Conservation (phyloP, 1,140 invertebrate species). For the Oedothorax gibbosus region DNA sequence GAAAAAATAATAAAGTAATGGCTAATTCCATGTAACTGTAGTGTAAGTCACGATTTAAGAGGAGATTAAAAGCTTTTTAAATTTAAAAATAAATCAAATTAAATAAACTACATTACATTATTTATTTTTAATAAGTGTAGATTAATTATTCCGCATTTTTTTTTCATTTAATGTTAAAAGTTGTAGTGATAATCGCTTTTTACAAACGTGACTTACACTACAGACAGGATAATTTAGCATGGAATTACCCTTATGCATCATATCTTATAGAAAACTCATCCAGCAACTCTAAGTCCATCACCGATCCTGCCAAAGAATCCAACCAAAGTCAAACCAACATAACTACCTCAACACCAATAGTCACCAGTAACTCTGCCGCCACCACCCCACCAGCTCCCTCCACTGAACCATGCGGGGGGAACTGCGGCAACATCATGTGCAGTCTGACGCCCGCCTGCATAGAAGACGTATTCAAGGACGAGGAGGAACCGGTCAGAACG, state of each 20-base stretch:
- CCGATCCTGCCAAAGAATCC: conserved; percentile 39
- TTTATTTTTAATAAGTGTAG: too few species aligned
- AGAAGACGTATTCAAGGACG: conserved; percentile 26
- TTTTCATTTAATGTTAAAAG: too few species aligned
- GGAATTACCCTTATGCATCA: neutral
- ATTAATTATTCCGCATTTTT: too few species aligned
- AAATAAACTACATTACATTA: too few species aligned
- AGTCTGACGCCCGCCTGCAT: conserved; percentile 46
- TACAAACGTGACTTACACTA: too few species aligned
- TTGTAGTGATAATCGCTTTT: too few species aligned
- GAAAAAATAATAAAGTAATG: too few species aligned
- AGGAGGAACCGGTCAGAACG: neutral
- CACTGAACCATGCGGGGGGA: conserved; percentile 9
- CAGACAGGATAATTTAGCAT: too few species aligned
- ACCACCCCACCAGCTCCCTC: neutral
- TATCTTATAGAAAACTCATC: conserved; percentile 9
- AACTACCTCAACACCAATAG: neutral
- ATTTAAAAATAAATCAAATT: too few species aligned
- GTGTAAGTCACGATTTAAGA: too few species aligned
- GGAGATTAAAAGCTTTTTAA: too few species aligned
- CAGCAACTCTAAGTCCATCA: conserved; percentile 22
- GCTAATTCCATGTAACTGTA: too few species aligned
- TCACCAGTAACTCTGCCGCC: neutral
- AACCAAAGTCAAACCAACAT: neutral
- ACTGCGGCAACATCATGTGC: conserved; percentile 59